phyloP scores from a whole-genome alignment of 2,797 vertebrate species.

The Danionella dracula region DNA sequence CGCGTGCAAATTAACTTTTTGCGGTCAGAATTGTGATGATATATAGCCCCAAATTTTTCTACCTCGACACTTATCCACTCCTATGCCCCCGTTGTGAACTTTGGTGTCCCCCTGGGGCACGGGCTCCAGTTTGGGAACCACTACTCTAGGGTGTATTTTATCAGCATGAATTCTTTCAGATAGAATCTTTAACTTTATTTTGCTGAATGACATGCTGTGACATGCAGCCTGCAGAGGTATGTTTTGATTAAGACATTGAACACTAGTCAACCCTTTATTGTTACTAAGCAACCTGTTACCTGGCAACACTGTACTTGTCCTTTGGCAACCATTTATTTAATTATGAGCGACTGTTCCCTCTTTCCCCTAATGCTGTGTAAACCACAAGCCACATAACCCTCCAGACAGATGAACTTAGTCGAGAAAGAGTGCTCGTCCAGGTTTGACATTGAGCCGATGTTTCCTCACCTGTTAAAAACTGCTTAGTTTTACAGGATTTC shows the following conservation, averaged over 20 bases:
- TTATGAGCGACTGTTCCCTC: conserved; percentile 21
- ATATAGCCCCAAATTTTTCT: too few relatives aligned
- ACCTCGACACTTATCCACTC: too few relatives aligned
- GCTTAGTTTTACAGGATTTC: not conserved
- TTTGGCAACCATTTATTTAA: conserved; percentile 26
- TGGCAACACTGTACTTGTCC: conserved; percentile 30
- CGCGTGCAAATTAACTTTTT: too few relatives aligned
- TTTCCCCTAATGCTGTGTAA: not conserved
- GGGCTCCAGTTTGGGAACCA: too few relatives aligned
- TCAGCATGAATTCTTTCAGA: too few relatives aligned
- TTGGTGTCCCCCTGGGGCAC: too few relatives aligned
- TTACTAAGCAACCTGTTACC: conserved; percentile 32
- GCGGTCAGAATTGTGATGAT: too few relatives aligned
- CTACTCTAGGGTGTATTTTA: too few relatives aligned
- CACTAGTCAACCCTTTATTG: conserved; percentile 26
- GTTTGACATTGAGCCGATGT: conserved; percentile 7
- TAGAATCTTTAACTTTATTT: conserved; percentile 3
- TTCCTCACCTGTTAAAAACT: conserved; percentile 11
- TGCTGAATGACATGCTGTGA: not conserved
- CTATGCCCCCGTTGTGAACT: too few relatives aligned
- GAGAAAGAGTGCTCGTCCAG: not conserved
- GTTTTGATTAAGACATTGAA: conserved; percentile 20
- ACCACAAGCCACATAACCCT: not conserved
- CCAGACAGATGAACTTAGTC: not conserved
- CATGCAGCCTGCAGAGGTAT: conserved; percentile 19